Evolutionary conservation across 2,113 vertebrate genomes (phyloP).

Genomic region (Panurus biarmicus): DNA sequence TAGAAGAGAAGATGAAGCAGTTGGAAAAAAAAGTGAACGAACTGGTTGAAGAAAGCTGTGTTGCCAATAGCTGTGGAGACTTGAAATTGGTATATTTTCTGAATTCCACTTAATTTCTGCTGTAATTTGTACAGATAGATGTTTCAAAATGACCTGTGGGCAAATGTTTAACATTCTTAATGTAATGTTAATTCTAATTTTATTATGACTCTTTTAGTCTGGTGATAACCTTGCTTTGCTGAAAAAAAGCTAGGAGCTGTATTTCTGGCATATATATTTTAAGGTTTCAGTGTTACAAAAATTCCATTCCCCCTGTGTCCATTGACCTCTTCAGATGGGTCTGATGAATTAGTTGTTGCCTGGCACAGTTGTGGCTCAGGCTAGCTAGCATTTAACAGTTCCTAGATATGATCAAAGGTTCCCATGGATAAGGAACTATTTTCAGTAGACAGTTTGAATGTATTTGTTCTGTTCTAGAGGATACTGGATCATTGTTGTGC

Average conservation of each 20-base stretch:
- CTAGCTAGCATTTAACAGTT: neutral
- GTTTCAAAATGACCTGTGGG: neutral
- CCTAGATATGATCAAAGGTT: neutral
- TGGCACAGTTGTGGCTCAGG: neutral
- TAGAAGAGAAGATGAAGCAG: slow-evolving; percentile 91
- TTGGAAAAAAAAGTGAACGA: slow-evolving; percentile 95
- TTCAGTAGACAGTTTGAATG: neutral
- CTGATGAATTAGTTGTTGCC: neutral
- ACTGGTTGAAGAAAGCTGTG: slow-evolving; percentile 92
- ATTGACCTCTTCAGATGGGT: neutral
- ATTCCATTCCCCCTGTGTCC: neutral
- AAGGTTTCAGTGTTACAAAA: neutral
- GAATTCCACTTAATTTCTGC: neutral
- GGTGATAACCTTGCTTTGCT: neutral
- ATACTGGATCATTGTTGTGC: neutral
- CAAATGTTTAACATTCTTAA: neutral
- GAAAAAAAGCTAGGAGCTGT: neutral
- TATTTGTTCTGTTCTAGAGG: neutral
- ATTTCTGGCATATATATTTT: neutral
- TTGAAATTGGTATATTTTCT: slow-evolving; percentile 81
- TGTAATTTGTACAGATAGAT: neutral
- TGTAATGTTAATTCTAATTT: neutral
- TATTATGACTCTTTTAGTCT: neutral
- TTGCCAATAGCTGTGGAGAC: slow-evolving; percentile 84
- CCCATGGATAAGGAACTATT: neutral